Evolutionary conservation across 2,888 invertebrate genomes (phyloP).

Genomic region (Epistrophella euchroma): DNA sequence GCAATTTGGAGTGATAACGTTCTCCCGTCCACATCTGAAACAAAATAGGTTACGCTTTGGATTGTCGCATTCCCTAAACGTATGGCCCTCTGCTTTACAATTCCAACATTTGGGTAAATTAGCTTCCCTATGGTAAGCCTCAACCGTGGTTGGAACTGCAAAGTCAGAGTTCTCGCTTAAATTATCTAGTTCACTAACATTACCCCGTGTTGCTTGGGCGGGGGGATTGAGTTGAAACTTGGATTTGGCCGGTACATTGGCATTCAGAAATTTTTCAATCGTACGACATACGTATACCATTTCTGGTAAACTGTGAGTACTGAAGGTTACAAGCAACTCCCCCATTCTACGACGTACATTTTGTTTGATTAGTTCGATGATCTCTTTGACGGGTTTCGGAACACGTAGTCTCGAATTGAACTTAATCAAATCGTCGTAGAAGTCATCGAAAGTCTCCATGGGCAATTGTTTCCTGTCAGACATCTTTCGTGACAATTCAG

Average conservation of each 20-base stretch:
- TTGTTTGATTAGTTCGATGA: neutral
- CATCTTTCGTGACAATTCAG: slow-evolving; percentile 4
- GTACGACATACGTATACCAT: neutral
- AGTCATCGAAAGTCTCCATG: neutral
- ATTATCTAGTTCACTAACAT: neutral
- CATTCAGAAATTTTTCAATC: neutral
- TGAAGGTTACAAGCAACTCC: neutral
- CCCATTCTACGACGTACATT: neutral
- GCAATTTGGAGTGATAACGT: neutral
- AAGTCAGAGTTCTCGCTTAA: too few species aligned
- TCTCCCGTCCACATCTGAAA: neutral
- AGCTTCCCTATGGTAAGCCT: slow-evolving; percentile 7
- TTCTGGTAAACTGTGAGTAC: neutral
- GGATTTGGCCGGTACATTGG: neutral
- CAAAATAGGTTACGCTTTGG: slow-evolving; percentile 7
- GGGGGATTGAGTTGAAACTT: neutral
- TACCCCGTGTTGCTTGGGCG: neutral
- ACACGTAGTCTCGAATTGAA: neutral
- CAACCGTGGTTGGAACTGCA: neutral
- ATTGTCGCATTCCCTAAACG: neutral
- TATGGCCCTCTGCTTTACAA: neutral
- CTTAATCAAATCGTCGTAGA: neutral
- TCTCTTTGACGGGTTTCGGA: neutral
- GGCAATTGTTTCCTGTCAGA: neutral
- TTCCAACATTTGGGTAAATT: slow-evolving; percentile 15